These are phyloP conservation scores for Lasioglossum oenotherae DNA, from an alignment of 2,888 invertebrate species.

Conservation along the genomic window DNA sequence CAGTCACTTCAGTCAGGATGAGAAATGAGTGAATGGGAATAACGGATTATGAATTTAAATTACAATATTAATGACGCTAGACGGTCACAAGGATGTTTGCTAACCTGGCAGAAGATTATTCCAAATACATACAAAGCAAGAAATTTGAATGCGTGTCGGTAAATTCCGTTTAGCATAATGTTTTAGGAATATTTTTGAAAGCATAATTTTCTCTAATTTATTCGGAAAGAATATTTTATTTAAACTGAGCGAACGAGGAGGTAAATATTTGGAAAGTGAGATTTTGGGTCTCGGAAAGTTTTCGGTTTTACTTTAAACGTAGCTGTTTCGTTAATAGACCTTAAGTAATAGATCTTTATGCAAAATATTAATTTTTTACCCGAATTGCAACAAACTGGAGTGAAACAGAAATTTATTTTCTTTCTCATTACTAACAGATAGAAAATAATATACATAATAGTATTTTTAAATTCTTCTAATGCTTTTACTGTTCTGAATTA, in stretches of 20 bases:
- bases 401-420: no score
- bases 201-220: not conserved
- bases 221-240: not conserved
- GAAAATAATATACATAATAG: no score
- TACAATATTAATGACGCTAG: not conserved
- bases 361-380: no score
- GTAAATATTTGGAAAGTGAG: not conserved
- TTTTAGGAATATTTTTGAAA: not conserved
- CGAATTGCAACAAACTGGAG: no score
- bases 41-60: not conserved
- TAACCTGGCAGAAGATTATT: not conserved
- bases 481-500: no score
- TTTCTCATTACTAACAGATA: no score
- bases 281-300: not conserved
- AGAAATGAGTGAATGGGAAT: not conserved
- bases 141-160: not conserved
- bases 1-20: not conserved
- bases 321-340: not conserved
- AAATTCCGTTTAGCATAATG: not conserved
- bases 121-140: not conserved
- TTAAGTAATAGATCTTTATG: no score
- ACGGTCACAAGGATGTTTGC: not conserved
- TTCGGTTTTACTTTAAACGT: not conserved
- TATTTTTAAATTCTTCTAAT: no score
- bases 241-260: not conserved